Evolutionary conservation across 2,113 vertebrate species (phyloP).

Genomic region (Aptenodytes forsteri): DNA sequence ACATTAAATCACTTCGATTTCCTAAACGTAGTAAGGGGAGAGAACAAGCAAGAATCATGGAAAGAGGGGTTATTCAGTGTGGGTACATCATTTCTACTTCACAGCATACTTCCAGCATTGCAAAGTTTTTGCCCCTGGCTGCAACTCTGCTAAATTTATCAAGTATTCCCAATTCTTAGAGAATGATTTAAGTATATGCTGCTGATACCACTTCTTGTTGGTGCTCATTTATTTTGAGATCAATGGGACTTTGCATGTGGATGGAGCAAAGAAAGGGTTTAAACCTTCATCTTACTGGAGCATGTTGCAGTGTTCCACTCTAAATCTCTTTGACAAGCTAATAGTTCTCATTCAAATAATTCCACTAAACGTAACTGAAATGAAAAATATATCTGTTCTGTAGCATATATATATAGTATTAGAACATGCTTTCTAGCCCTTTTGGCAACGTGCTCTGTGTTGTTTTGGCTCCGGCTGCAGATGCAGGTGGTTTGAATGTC

Average conservation of each 20-base stretch:
- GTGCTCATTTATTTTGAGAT: neutral
- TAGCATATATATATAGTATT: neutral
- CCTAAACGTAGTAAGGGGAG: neutral
- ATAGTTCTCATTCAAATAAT: neutral
- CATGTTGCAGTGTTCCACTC: neutral
- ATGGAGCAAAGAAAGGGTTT: neutral
- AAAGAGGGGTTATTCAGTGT: neutral
- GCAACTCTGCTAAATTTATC: neutral
- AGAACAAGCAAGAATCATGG: neutral
- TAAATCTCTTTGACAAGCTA: neutral
- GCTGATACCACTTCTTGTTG: neutral
- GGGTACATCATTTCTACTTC: slow-evolving; percentile 6
- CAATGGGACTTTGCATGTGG: neutral
- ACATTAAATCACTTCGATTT: slow-evolving; percentile 41
- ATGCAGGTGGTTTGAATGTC: neutral
- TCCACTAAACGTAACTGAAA: neutral
- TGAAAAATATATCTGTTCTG: neutral
- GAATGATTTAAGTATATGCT: neutral
- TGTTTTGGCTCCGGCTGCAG: neutral
- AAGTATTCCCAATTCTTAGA: neutral
- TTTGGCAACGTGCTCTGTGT: neutral
- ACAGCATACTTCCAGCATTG: neutral
- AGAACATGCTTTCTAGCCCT: neutral
- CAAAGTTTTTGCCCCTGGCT: neutral
- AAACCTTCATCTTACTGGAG: neutral